Evolutionary conservation across 2,113 vertebrate genomes (phyloP), one percentile per base, ranked within the genome.

Genomic region (Columbina picui): DNA sequence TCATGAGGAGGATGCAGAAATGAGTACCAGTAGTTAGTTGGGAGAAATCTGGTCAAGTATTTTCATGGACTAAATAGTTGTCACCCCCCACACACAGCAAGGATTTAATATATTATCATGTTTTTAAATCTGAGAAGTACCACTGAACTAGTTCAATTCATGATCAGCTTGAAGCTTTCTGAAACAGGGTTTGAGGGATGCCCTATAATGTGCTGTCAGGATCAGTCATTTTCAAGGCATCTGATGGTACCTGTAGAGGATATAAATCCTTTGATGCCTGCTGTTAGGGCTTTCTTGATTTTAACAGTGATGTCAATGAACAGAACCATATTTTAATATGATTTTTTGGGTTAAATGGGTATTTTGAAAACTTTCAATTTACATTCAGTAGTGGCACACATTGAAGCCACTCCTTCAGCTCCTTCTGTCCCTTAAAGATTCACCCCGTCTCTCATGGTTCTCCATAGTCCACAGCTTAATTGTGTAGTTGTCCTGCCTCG

Each of bases 41-140:
- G 34, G 45, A 67, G 36, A 91, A 57, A 9, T 45, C 25, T 38
- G 22, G 25, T 38, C 69, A 87, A 15, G 4, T 41, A 49, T 11
- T 70, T 84, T 18, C 32, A 50, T 2, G 14, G 22, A 68, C 47
- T 87, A 85, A 78, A 78, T 32, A 4, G 36, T 14, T 89, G n/a
- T 9, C 12, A n/a, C 8, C 9, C 78, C 34, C 29, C 53, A 39
- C 3, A 23, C 21, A 34, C 3, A 41, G 13, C 29, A 81, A 10
- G 4, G 26, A 77, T 38, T 64, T 25, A 6, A 1, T 23, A 45
- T 14, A 16, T 49, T 65, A 57, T 63, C 9, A 10, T 0, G 0
- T 36, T 89, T 89, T 69, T 56, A 65, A 39, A 93, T 36, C 64
- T 18, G 50, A 61, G 34, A 81, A 84, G 13, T 78, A 45, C 32